Evolutionary conservation across 2,888 invertebrate genomes (phyloP), one percentile per base, ranked within the genome.

Genomic region (Drosophila prolongata): DNA sequence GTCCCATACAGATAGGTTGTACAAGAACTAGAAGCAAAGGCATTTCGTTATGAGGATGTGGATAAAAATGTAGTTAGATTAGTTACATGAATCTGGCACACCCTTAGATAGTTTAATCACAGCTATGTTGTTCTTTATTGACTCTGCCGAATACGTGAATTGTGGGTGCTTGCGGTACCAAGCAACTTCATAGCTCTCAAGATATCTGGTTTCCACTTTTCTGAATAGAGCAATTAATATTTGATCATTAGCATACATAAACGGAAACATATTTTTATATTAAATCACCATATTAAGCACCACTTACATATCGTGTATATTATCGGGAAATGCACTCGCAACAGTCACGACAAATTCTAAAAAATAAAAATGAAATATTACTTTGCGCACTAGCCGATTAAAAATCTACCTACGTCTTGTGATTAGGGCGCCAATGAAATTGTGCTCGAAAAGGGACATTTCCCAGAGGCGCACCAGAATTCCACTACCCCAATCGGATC

Each of bases 311-410:
- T 30, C 3, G 9, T 13, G 9, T 3, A 40, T 3, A 11, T n/a
- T 2, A n/a, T 0, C 0, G 16, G 9, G 16, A 6, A 43, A 27
- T 10, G 30, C 54, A 43, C 42, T 55, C 4, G 54, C 54, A 16
- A 16, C 30, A 10, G 54, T 55, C 30, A 55, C 2, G 1, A 55
- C 54, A 10, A 42, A 55, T 34, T 16, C 54, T 54, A n/a, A 30
- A 30, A n/a, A 11, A 34, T 5, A 16, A 13, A 2, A 14, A 9
- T 2, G 1, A 10, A 9, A 16, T n/a, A 34, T 16, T 16, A 16
- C 3, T 6, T 16, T 8, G 13, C 5, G 11, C 10, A 11, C 4
- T 16, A n/a, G 0, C 2, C 11, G 14, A 27, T 40, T 14, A 0
- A 8, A 11, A 16, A 10, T 1, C 16, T n/a, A 43, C 54, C 34